Conservation (phyloP, 1,140 invertebrate species). For the Patella vulgata region DNA sequence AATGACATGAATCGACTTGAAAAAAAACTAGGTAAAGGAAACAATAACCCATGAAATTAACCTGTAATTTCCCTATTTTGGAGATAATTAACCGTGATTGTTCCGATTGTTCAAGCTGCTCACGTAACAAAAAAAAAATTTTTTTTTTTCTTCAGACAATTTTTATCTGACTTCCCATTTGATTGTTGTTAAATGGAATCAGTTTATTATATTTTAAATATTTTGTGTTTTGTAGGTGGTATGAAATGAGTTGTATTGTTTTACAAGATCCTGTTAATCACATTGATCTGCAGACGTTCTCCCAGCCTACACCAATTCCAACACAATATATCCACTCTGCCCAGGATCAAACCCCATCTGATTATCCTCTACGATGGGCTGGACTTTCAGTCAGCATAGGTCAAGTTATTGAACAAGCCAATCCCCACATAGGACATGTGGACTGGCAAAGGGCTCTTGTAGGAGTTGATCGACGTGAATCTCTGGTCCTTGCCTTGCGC, state of each 20-base stretch:
- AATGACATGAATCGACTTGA: no score
- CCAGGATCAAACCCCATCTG: slow-evolving; percentile 73
- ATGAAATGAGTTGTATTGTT: slow-evolving; percentile 78
- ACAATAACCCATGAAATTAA: no score
- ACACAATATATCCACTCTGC: slow-evolving; percentile 74
- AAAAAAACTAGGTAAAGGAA: no score
- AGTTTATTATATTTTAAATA: no score
- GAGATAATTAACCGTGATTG: no score
- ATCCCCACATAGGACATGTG: slow-evolving; percentile 77
- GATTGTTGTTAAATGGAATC: no score
- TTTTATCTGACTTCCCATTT: no score
- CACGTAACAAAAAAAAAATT: no score
- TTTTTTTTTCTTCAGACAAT: no score
- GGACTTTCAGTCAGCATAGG: slow-evolving; percentile 78
- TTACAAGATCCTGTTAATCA: slow-evolving; percentile 77
- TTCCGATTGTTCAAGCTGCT: no score
- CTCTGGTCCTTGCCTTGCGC: slow-evolving; percentile 76
- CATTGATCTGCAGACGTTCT: slow-evolving; percentile 79
- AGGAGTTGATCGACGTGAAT: slow-evolving; percentile 78
- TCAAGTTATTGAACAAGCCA: slow-evolving; percentile 70
- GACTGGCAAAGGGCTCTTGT: slow-evolving; percentile 79
- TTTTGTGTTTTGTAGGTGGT: slow-evolving; percentile 77
- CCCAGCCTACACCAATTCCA: slow-evolving; percentile 82
- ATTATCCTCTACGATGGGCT: slow-evolving; percentile 75
- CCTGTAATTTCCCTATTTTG: no score